A percentile compares a stretch with the other conserved stretches of the same genome.
These are phyloP conservation scores for Ictidomys tridecemlineatus DNA, from an alignment of 2,113 vertebrate species.

Conservation along the genomic window DNA sequence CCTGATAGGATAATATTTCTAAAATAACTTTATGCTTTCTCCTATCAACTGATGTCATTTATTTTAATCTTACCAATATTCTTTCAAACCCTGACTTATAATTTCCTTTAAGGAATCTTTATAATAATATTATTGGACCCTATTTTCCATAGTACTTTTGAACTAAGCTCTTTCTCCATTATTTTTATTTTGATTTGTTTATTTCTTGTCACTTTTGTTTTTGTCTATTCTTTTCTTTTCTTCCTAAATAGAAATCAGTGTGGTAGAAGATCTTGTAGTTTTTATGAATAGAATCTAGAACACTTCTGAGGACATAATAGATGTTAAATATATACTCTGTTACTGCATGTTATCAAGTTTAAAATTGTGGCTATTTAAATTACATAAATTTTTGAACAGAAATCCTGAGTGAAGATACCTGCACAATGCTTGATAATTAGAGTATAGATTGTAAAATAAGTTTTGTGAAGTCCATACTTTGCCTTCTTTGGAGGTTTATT, in stretches of 20 bases:
- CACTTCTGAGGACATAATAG: neutral
- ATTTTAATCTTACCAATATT: neutral
- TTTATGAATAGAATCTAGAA: neutral
- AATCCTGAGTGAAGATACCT: neutral
- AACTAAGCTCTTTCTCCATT: conserved; percentile 3
- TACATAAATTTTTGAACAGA: neutral
- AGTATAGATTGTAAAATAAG: conserved; percentile 6
- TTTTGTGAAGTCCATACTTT: neutral
- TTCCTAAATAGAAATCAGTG: neutral
- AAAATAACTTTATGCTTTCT: conserved; percentile 5
- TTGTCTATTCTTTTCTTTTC: conserved; percentile 1
- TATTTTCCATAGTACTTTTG: conserved; percentile 47
- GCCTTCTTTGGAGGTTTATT: conserved; percentile 41
- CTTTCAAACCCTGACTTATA: conserved; percentile 33
- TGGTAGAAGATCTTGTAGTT: conserved; percentile 42
- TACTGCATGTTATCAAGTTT: neutral
- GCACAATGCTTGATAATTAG: neutral
- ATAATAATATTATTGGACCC: neutral
- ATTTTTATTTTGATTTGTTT: conserved; percentile 63
- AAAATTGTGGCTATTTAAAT: conserved; percentile 40
- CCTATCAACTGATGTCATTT: conserved; percentile 27
- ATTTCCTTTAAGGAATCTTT: conserved; percentile 48
- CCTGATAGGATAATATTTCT: neutral
- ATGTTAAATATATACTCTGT: conserved; percentile 17
- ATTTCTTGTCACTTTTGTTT: neutral